Base-by-base conservation (phyloP, 2,797 vertebrate genomes). In the Sebastes steindachneri region DNA sequence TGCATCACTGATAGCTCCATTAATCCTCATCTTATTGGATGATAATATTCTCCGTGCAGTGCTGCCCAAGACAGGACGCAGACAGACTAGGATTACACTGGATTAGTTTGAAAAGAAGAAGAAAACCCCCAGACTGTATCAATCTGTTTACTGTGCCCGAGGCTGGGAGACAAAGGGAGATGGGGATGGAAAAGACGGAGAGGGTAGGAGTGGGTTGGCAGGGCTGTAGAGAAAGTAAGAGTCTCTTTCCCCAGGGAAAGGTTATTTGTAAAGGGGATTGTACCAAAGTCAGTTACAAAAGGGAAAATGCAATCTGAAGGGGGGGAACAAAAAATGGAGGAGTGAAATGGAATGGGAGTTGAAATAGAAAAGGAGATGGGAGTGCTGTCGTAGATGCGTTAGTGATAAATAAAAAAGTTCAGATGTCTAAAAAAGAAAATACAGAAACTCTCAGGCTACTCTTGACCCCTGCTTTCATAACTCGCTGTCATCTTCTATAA, bases 261-360 rank as follows among this genome's bases (percentile, higher is more conserved):
- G 93, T 93, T 94, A 92, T 95, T 92, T 95, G 92, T 92, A 88
- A 48, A 92, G 87, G 87, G 92, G 90, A 95, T 92, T 94, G 93
- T 80, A 92, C 87, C 83, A 94, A 93, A 94, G 93, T 93, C 91
- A 86, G 86, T 92, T 91, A 94, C 83, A 89, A 94, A 92, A 94
- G 83, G 80, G 67, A 85, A 90, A 92, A 86, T 89, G 83, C 81
- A 90, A 91, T 92, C 70, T 80, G 80, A 31, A 72, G 74, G 67
- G 60, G 60, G 66, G 9, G 75, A 45, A 31, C 60, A 83, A 73
- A 86, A 78, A 72, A 82, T 76, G 48, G 77, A 79, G 70, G 75
- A 75, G 71, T 37, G 33, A 76, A 82, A 77, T 87, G 72, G 88
- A 89, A 90, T 84, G 83, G 84, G 80, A 91, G 87, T 83, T 84